Base-by-base conservation (phyloP, 2,113 vertebrate genomes). In the Chascanopsetta lugubris region DNA sequence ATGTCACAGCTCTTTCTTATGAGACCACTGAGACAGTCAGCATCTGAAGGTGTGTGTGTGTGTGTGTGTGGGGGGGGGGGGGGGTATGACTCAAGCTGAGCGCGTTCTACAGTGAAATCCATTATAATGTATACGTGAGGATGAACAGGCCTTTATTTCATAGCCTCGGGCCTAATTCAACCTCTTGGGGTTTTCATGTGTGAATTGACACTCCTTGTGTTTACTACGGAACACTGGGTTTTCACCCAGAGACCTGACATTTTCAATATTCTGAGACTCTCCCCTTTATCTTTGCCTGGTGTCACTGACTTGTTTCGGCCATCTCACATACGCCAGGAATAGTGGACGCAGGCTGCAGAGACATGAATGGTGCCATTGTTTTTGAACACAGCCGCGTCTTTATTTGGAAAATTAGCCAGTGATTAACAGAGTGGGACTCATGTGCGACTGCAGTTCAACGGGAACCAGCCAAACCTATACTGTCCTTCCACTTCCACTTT, bases 311-410 rank as follows among this genome's bases (percentile, higher is more conserved):
- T 70, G 56, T 63, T 63, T 66, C 25, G 30, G 47, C 64, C 74
- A 38, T 57, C 65, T 80, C 62, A 56, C 55, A 61, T 63, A 43
- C 66, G 53, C 50, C 21, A 73, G 58, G 40, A 27, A 43, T 30
- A 57, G 55, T 64, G 66, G 76, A 80, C 61, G 54, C 17, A 24
- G 57, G 53, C 43, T 61, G 61, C 63, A 32, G 48, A 18, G 51
- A 59, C 57, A 83, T 83, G 72, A 89, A 88, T 85, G 69, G 74
- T 17, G 40, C 59, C 47, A 67, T 84, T 89, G 88, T 88, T 63
- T 38, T 68, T 61, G 6, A 78, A 61, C 68, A 87, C 79, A 86
- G 75, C 64, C 38, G 67, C 56, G n/a, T 78, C 70, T 79, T 80
- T 84, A 75, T 65, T 66, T 82, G 57, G 76, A 84, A 72, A 64